phyloP scores from a whole-genome alignment of 2,113 vertebrate species.

The Pungitius pungitius region DNA sequence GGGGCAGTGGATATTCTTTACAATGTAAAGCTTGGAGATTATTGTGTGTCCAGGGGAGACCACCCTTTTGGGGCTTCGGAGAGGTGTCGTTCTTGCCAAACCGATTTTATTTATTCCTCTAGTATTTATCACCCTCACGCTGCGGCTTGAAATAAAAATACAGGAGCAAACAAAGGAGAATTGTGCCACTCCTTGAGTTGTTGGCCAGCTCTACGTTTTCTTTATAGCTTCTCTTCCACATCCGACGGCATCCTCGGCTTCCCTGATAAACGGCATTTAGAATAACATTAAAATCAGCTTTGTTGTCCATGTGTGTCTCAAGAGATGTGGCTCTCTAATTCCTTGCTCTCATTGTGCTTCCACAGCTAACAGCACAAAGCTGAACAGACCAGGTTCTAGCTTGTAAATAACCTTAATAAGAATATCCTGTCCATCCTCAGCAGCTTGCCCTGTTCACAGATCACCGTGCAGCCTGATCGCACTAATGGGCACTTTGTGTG shows the following conservation, averaged over 20 bases:
- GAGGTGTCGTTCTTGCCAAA: slow-evolving; percentile 30
- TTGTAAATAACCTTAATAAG: too few species aligned
- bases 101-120: slow-evolving; percentile 8
- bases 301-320: background rate
- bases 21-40: slow-evolving; percentile 49
- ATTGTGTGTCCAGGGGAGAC: slow-evolving; percentile 18
- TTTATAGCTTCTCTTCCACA: slow-evolving; percentile 2
- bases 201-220: slow-evolving; percentile 14
- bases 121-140: background rate
- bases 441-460: too few species aligned
- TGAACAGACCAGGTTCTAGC: background rate
- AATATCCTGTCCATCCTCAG: too few species aligned
- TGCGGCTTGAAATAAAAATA: slow-evolving; percentile 29
- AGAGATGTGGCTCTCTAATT: background rate
- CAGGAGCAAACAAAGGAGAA: background rate
- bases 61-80: slow-evolving; percentile 13
- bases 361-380: background rate
- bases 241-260: background rate
- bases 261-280: background rate
- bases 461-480: too few species aligned
- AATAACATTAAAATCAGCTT: background rate
- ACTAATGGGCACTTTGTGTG: background rate
- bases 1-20: slow-evolving; percentile 12
- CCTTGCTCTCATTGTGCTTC: background rate
- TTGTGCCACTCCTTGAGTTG: background rate